Evolutionary conservation across 1,140 invertebrate species (phyloP).

Genomic region (Harlomillsia oculata): DNA sequence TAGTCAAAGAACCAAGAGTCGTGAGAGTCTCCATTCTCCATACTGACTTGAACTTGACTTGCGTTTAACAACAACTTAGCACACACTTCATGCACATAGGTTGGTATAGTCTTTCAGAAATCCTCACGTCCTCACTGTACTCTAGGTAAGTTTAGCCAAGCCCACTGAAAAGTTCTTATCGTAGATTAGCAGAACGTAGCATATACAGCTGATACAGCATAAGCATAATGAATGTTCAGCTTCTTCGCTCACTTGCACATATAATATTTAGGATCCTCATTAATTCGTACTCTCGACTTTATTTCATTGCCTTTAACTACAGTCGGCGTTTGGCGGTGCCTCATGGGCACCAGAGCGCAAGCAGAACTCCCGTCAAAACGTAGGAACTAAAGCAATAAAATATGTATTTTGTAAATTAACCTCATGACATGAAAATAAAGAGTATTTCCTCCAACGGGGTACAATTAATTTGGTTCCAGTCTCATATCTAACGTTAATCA

Average conservation of each 20-base stretch:
- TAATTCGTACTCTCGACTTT: constrained; percentile 1
- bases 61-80: neutral
- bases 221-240: too few relatives aligned
- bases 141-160: neutral
- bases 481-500: constrained; percentile 24
- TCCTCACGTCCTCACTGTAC: neutral
- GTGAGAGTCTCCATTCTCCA: neutral
- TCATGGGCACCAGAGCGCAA: neutral
- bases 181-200: neutral
- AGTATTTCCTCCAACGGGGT: neutral
- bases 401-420: neutral
- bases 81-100: neutral
- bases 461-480: constrained; percentile 26
- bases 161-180: neutral
- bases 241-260: neutral
- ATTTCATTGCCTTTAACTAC: neutral
- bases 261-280: constrained; percentile 21
- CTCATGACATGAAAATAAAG: neutral
- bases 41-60: neutral
- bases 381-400: neutral
- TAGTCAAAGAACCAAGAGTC: neutral
- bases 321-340: neutral
- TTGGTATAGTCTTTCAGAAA: neutral
- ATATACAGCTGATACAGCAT: neutral
- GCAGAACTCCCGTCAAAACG: neutral